Percentiles rank a stretch among this genome's conserved stretches.
These are phyloP conservation scores for Frieseomelitta varia DNA, from an alignment of 1,140 invertebrate species.

Conservation along the genomic window DNA sequence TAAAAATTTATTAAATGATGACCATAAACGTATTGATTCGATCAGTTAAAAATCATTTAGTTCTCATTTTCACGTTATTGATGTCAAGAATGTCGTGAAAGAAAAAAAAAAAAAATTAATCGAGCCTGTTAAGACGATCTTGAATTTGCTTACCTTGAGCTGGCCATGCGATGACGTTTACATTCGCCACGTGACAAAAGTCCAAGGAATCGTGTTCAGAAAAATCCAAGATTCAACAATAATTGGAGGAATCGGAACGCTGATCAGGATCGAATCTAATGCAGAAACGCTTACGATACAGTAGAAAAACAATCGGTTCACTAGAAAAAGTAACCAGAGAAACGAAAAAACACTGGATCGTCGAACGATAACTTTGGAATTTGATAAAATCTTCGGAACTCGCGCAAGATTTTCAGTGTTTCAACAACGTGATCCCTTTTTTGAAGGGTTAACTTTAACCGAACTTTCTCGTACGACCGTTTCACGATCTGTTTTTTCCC, in stretches of 20 bases:
- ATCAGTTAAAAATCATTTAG: not conserved
- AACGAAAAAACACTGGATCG: constrained; percentile 37
- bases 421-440: not conserved
- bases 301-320: constrained; percentile 15
- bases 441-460: not conserved
- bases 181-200: constrained; percentile 53
- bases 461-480: not conserved
- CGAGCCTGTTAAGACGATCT: not conserved
- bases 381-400: constrained; percentile 1
- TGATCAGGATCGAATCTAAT: constrained; percentile 2
- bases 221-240: not conserved
- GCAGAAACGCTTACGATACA: not conserved
- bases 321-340: constrained; percentile 11
- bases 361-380: not conserved
- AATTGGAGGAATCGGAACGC: not conserved
- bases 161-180: constrained; percentile 59
- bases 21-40: not conserved
- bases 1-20: not conserved
- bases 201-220: not conserved
- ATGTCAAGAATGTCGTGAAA: not conserved
- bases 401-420: not conserved
- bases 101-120: not conserved
- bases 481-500: not conserved
- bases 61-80: not conserved
- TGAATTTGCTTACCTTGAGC: constrained; percentile 51